Evolutionary conservation across 2,797 vertebrate genomes (phyloP).

Genomic region (Acrossocheilus wenchowensis): DNA sequence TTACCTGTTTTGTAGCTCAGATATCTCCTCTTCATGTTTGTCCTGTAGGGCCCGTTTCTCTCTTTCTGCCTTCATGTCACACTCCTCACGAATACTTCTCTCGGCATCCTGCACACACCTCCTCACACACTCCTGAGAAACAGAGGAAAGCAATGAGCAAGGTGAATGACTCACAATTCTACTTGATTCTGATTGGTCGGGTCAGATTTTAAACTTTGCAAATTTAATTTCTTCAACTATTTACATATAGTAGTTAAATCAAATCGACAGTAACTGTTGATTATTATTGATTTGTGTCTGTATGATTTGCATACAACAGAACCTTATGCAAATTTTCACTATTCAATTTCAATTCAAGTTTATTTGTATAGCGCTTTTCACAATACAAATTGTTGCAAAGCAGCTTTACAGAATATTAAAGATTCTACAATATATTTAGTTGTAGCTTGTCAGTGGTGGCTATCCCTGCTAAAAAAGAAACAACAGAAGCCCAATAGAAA

Average conservation of each 20-base stretch:
- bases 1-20: slow-evolving; percentile 65
- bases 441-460: too few species aligned
- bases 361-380: too few species aligned
- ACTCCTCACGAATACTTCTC: slow-evolving; percentile 49
- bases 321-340: not conserved
- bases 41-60: slow-evolving; percentile 69
- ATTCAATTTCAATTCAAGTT: too few species aligned
- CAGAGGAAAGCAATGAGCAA: not conserved
- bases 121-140: slow-evolving; percentile 48
- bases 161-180: not conserved
- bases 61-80: slow-evolving; percentile 57
- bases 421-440: too few species aligned
- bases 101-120: slow-evolving; percentile 53
- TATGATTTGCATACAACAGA: not conserved
- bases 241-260: not conserved
- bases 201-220: not conserved
- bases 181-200: not conserved
- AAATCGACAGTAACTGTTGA: not conserved
- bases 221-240: not conserved
- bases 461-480: too few species aligned
- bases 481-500: too few species aligned
- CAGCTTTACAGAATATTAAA: too few species aligned
- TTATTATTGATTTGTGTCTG: not conserved
- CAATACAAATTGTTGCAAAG: too few species aligned
- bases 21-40: slow-evolving; percentile 67